A percentile compares a stretch with the other conserved stretches of the same genome.
These are phyloP conservation scores for Trichopria drosophilae DNA, from an alignment of 2,888 invertebrate species.

Conservation along the genomic window DNA sequence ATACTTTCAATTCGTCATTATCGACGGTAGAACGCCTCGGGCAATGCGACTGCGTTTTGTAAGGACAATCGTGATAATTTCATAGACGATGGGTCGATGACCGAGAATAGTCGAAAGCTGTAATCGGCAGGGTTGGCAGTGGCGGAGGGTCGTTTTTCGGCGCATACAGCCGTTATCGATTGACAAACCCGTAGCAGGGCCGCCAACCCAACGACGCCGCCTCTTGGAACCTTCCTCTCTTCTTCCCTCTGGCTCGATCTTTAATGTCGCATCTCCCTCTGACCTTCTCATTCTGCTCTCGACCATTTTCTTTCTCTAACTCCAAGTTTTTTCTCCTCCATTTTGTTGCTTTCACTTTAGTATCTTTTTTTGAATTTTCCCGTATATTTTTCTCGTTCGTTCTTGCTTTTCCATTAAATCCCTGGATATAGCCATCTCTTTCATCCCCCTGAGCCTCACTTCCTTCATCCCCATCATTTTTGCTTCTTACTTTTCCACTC, in stretches of 20 bases:
- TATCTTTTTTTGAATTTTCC: slow-evolving; percentile 1
- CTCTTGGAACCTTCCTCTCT: slow-evolving; percentile 48
- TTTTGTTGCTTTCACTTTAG: slow-evolving; percentile 17
- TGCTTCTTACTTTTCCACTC: no score
- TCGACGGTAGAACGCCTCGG: no score
- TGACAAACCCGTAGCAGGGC: slow-evolving; percentile 39
- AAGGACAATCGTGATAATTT: no score
- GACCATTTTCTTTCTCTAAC: slow-evolving; percentile 7
- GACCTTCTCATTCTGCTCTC: slow-evolving; percentile 11
- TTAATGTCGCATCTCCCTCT: slow-evolving; percentile 19
- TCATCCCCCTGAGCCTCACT: neutral
- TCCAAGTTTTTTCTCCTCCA: slow-evolving; percentile 5
- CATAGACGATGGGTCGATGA: neutral
- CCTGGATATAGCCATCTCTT: slow-evolving; percentile 5
- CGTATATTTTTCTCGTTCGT: slow-evolving; percentile 1
- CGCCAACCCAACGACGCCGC: slow-evolving; percentile 30
- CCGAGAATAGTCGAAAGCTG: slow-evolving; percentile 1
- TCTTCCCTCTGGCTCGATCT: slow-evolving; percentile 40
- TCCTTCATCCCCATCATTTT: neutral
- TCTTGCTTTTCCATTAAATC: slow-evolving; percentile 4
- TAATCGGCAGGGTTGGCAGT: slow-evolving; percentile 23
- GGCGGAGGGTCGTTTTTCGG: slow-evolving; percentile 42
- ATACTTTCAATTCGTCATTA: no score
- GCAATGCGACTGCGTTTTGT: no score
- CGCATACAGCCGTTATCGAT: slow-evolving; percentile 51